A percentile compares a stretch with the other conserved stretches of the same genome.
Conservation (phyloP, 2,888 invertebrate genomes). For the Calameuta idolon region DNA sequence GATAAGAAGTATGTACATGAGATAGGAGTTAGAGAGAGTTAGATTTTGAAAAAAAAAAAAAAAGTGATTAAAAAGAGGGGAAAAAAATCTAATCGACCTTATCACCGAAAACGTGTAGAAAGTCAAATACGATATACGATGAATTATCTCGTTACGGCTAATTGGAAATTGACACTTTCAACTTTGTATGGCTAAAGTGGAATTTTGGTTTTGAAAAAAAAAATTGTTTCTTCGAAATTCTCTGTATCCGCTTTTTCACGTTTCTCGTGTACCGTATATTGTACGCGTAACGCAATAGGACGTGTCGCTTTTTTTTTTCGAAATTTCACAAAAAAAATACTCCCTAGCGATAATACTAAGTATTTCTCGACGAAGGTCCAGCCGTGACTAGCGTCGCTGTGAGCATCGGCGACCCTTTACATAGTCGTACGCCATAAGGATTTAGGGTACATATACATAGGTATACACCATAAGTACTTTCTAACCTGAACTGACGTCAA, state of each 20-base stretch:
- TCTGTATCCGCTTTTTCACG: no score
- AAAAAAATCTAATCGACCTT: not conserved
- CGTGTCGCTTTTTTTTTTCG: not conserved
- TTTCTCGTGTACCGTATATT: no score
- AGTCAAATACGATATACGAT: no score
- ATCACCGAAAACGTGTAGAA: no score
- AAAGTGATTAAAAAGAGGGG: not conserved
- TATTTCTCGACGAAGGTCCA: not conserved
- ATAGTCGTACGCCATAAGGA: not conserved
- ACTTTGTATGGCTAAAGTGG: no score
- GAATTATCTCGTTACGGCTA: no score
- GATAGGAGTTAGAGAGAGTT: not conserved
- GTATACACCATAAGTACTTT: not conserved
- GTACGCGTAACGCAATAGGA: no score
- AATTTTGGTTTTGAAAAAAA: no score
- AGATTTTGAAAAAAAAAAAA: no score
- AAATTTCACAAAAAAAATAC: not conserved
- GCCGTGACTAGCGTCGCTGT: not conserved
- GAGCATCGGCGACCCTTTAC: constrained; percentile 2
- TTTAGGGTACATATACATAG: not conserved
- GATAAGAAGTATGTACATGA: not conserved
- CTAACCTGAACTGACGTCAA: not conserved
- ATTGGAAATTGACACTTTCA: no score
- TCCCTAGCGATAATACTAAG: not conserved
- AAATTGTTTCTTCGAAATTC: no score